These are phyloP conservation scores for Centruroides vittatus DNA, from an alignment of 1,140 invertebrate species.

Conservation along the genomic window DNA sequence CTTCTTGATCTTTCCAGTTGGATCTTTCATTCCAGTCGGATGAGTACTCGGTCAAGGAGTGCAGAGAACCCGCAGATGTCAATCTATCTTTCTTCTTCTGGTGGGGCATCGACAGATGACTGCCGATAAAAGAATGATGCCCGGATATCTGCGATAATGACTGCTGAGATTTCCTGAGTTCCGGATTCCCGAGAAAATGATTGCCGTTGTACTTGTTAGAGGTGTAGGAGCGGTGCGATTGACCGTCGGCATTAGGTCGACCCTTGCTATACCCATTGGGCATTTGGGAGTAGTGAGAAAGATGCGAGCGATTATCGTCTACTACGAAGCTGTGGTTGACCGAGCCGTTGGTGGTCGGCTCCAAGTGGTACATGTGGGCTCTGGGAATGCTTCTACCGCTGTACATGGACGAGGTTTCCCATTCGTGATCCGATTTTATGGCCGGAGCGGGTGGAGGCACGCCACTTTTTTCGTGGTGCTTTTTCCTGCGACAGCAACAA, in stretches of 20 bases:
- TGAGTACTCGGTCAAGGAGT: slow-evolving; percentile 42
- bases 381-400: slow-evolving; percentile 76
- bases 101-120: neutral
- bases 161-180: slow-evolving; percentile 11
- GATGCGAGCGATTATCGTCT: slow-evolving; percentile 3
- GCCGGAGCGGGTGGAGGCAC: neutral
- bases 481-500: slow-evolving; percentile 69
- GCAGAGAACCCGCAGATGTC: slow-evolving; percentile 19
- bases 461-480: slow-evolving; percentile 40
- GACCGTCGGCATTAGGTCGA: slow-evolving; percentile 12
- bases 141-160: slow-evolving; percentile 13
- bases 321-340: slow-evolving; percentile 11
- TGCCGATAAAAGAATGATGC: slow-evolving; percentile 12
- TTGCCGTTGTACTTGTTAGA: slow-evolving; percentile 1
- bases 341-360: neutral
- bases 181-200: slow-evolving; percentile 1
- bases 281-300: neutral
- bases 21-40: slow-evolving; percentile 29
- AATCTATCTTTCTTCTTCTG: slow-evolving; percentile 18
- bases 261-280: slow-evolving; percentile 5
- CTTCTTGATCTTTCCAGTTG: slow-evolving; percentile 89
- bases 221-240: slow-evolving; percentile 16
- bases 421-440: slow-evolving; percentile 40
- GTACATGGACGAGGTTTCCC: slow-evolving; percentile 86
- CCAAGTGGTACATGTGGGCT: slow-evolving; percentile 47